Evolutionary conservation across 2,888 invertebrate species (phyloP).

Genomic region (Leucoma salicis): DNA sequence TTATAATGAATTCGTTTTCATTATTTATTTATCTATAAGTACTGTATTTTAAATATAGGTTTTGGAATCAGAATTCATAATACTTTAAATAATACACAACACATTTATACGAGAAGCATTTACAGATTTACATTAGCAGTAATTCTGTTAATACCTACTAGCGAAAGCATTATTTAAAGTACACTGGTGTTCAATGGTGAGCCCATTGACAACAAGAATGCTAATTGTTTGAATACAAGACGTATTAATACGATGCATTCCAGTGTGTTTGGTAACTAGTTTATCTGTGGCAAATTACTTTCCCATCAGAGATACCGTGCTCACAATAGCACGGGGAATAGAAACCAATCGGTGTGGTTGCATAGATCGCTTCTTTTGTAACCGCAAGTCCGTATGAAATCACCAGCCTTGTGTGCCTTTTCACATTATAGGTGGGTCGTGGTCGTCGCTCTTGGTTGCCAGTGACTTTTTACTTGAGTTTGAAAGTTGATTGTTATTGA

Average conservation of each 20-base stretch:
- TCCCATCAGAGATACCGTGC: constrained; percentile 46
- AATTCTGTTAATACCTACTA: no score
- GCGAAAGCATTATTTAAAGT: no score
- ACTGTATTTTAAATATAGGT: no score
- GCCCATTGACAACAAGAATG: no score
- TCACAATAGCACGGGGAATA: constrained; percentile 44
- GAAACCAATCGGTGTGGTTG: constrained; percentile 60
- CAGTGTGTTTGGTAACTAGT: constrained; percentile 41
- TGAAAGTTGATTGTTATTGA: constrained; percentile 6
- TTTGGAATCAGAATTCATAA: no score
- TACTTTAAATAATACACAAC: no score
- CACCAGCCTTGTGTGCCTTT: constrained; percentile 25
- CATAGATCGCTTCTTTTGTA: constrained; percentile 59
- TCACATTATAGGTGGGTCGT: constrained; percentile 27
- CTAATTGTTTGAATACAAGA: constrained; percentile 38
- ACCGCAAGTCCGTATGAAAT: constrained; percentile 59
- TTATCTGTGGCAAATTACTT: constrained; percentile 53
- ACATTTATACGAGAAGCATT: no score
- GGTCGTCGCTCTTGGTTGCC: not conserved
- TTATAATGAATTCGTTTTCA: no score
- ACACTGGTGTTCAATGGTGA: no score
- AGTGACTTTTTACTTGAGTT: constrained; percentile 3
- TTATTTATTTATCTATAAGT: no score
- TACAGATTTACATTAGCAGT: no score
- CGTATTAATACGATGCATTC: constrained; percentile 37